These are phyloP conservation scores for Erythrolamprus reginae DNA, from an alignment of 2,113 vertebrate genomes.

Conservation along the genomic window DNA sequence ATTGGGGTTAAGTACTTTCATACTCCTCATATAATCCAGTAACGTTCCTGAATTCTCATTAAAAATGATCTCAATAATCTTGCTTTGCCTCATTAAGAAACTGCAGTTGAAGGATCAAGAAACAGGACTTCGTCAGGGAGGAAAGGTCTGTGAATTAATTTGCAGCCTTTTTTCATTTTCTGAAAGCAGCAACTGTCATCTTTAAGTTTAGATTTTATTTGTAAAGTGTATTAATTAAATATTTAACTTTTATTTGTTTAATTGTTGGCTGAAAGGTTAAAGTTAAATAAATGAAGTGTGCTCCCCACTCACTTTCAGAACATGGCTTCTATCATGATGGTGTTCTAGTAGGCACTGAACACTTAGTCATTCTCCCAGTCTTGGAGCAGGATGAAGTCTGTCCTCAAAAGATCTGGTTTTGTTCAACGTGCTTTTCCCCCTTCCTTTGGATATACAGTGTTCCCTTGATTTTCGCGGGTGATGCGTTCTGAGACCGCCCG, in stretches of 20 bases:
- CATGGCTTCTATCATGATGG: background rate
- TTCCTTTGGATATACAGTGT: background rate
- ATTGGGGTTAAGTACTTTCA: slow-evolving; percentile 28
- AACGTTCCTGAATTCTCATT: slow-evolving; percentile 32
- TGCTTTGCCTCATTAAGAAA: slow-evolving; percentile 29
- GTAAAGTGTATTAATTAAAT: background rate
- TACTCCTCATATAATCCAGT: slow-evolving; percentile 10
- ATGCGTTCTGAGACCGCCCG: too few relatives aligned
- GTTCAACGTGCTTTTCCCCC: background rate
- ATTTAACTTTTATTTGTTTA: background rate
- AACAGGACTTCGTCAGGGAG: background rate
- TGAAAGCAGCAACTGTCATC: background rate
- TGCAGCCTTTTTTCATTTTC: background rate
- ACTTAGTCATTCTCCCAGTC: background rate
- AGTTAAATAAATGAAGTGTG: background rate
- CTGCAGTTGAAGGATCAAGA: slow-evolving; percentile 19
- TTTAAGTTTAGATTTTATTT: background rate
- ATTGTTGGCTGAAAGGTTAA: background rate
- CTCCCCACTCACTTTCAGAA: background rate
- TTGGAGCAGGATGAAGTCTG: background rate
- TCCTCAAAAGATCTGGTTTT: background rate
- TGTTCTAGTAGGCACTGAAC: background rate
- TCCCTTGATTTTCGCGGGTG: too few relatives aligned
- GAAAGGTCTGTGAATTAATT: slow-evolving; percentile 11
- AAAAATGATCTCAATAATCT: slow-evolving; percentile 26